phyloP scores from a whole-genome alignment of 1,140 invertebrate species.

The Drosophila teissieri region DNA sequence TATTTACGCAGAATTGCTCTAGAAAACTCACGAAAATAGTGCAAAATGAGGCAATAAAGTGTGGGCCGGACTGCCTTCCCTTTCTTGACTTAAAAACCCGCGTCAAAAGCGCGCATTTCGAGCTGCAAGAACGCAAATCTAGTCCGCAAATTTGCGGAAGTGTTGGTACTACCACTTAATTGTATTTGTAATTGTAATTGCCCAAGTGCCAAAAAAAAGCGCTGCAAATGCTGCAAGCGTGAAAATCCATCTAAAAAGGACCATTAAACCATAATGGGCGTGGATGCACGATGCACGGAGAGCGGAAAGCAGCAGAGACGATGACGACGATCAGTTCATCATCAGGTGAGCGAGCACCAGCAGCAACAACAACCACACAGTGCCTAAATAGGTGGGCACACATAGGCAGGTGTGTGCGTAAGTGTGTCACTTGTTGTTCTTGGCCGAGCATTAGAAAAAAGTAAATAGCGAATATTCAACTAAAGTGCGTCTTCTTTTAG shows the following conservation, averaged over 20 bases:
- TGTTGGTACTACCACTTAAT: slow-evolving; percentile 20
- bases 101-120: slow-evolving; percentile 16
- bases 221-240: slow-evolving; percentile 23
- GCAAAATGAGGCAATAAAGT: slow-evolving; percentile 31
- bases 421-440: slow-evolving; percentile 45
- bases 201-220: slow-evolving; percentile 65
- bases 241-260: slow-evolving; percentile 11
- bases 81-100: slow-evolving; percentile 9
- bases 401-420: not conserved
- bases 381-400: slow-evolving; percentile 41
- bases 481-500: slow-evolving; percentile 48
- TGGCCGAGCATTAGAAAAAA: slow-evolving; percentile 5
- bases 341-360: slow-evolving; percentile 64
- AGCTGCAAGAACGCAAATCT: slow-evolving; percentile 35
- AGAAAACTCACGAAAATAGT: slow-evolving; percentile 27
- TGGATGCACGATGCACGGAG: slow-evolving; percentile 15
- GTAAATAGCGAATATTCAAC: not conserved
- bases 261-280: not conserved
- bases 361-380: slow-evolving; percentile 27
- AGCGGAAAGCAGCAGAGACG: slow-evolving; percentile 21
- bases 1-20: slow-evolving; percentile 48
- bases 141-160: slow-evolving; percentile 7
- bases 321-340: slow-evolving; percentile 49
- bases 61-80: not conserved
- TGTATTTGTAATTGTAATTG: slow-evolving; percentile 54